These are phyloP conservation scores for Lutjanus argentimaculatus DNA, from an alignment of 2,797 vertebrate species.

Conservation along the genomic window DNA sequence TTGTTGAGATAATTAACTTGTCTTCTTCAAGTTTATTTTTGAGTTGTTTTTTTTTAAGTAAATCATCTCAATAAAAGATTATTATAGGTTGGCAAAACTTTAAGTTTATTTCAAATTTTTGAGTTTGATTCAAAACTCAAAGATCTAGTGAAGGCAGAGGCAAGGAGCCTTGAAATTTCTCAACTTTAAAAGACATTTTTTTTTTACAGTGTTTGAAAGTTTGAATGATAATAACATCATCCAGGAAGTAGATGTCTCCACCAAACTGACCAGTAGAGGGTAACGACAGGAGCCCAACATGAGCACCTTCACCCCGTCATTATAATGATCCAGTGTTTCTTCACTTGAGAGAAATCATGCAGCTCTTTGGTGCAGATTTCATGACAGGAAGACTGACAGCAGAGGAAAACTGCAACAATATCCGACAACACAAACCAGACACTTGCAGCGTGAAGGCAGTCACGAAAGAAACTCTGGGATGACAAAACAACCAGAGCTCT, in stretches of 20 bases:
- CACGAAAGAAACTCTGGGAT: background rate
- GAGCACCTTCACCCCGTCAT: background rate
- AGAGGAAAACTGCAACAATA: background rate
- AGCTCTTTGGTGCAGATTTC: background rate
- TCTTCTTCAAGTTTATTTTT: too few species aligned
- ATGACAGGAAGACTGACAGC: slow-evolving; percentile 1
- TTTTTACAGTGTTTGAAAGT: background rate
- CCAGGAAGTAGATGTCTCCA: too few species aligned
- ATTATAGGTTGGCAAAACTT: too few species aligned
- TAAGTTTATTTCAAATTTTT: too few species aligned
- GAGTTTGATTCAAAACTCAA: too few species aligned
- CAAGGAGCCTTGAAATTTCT: too few species aligned
- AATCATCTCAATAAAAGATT: too few species aligned
- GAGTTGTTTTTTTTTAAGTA: too few species aligned
- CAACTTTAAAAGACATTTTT: too few species aligned
- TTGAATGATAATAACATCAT: background rate
- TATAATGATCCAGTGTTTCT: background rate
- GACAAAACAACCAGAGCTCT: background rate
- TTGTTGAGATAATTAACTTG: too few species aligned
- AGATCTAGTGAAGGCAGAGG: too few species aligned
- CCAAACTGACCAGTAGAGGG: slow-evolving; percentile 21
- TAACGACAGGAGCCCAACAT: background rate
- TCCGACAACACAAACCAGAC: background rate
- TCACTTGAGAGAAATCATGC: background rate
- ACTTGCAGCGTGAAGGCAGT: background rate